These are phyloP conservation scores for Carapus acus DNA, from an alignment of 2,797 vertebrate genomes.

Conservation along the genomic window DNA sequence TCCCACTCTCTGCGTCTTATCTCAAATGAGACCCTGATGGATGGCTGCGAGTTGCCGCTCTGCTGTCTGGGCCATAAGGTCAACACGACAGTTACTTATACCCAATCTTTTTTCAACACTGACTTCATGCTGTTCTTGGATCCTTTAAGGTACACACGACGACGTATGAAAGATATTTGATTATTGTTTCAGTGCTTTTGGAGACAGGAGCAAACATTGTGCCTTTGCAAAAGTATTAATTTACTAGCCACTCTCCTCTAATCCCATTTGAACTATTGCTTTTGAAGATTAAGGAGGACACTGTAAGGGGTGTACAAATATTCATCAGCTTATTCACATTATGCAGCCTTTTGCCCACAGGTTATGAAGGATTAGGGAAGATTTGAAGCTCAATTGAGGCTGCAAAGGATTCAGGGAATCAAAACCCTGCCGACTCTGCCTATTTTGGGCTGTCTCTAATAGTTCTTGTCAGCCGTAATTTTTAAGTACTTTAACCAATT, in stretches of 20 bases:
- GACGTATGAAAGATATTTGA: conserved; percentile 4
- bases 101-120: conserved; percentile 18
- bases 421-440: conserved; percentile 57
- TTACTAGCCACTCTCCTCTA: conserved; percentile 20
- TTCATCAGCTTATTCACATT: conserved; percentile 56
- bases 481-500: conserved; percentile 78
- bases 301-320: conserved; percentile 47
- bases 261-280: conserved; percentile 40
- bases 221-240: conserved; percentile 30
- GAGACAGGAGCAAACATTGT: neutral
- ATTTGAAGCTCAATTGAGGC: conserved; percentile 64
- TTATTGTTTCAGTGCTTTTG: neutral
- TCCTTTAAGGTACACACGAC: neutral
- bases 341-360: conserved; percentile 64
- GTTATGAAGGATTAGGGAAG: conserved; percentile 67
- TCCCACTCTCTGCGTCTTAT: conserved; percentile 57
- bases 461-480: conserved; percentile 73
- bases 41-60: conserved; percentile 43
- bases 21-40: conserved; percentile 59
- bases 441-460: conserved; percentile 70
- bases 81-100: conserved; percentile 52
- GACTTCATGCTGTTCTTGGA: conserved; percentile 22
- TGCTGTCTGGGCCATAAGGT: conserved; percentile 45
- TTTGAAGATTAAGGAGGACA: conserved; percentile 53
- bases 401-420: conserved; percentile 56